phyloP scores from a whole-genome alignment of 1,140 invertebrate genomes.

The Caligus rogercresseyi region DNA sequence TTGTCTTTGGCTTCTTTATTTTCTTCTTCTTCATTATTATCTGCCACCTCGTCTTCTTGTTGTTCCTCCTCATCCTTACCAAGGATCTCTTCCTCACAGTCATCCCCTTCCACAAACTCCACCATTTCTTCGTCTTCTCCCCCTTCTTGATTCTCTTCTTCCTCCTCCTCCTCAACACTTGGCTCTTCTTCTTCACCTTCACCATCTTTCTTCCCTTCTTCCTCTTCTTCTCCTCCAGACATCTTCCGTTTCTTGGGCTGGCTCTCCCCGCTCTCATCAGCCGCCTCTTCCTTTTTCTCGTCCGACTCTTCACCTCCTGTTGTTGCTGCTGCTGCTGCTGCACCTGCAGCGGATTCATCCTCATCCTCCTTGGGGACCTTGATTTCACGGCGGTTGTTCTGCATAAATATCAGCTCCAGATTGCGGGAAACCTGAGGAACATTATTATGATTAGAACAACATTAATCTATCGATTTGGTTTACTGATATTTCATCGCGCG shows the following conservation, averaged over 20 bases:
- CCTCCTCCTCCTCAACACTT: slow-evolving; percentile 3
- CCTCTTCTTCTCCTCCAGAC: background rate
- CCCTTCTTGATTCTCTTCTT: background rate
- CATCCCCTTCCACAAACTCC: background rate
- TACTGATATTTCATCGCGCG: too few relatives aligned
- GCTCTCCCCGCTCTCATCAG: background rate
- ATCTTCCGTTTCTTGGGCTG: background rate
- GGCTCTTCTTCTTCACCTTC: background rate
- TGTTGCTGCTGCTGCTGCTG: background rate
- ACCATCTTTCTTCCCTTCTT: background rate
- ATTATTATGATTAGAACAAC: too few relatives aligned
- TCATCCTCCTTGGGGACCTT: slow-evolving; percentile 8
- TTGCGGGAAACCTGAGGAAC: background rate
- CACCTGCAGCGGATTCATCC: background rate
- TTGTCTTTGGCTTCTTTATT: background rate
- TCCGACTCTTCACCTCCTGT: background rate
- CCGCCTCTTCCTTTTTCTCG: slow-evolving; percentile 15
- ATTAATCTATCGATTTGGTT: too few relatives aligned
- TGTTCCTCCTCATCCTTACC: background rate
- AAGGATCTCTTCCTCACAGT: background rate
- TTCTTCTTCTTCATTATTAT: slow-evolving; percentile 3
- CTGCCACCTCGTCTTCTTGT: background rate
- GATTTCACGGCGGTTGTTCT: slow-evolving; percentile 20
- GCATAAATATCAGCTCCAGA: slow-evolving; percentile 15
- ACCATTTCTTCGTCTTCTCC: background rate